These are phyloP conservation scores for Hyposmocoma kahamanoa DNA, from an alignment of 1,140 invertebrate genomes.

Conservation along the genomic window DNA sequence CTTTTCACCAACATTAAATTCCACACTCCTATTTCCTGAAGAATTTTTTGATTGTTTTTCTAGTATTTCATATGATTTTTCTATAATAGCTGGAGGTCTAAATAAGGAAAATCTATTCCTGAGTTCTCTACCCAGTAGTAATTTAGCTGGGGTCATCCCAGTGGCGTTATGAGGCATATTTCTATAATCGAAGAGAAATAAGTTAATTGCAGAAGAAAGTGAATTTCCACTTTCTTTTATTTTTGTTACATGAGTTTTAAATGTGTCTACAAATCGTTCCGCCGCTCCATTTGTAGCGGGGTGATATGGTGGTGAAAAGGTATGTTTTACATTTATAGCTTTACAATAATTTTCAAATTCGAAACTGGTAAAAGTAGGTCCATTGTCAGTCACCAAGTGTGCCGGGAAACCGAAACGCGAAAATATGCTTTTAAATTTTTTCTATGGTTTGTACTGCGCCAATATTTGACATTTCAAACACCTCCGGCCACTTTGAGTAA, in stretches of 20 bases:
- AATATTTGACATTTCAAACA: slow-evolving; percentile 6
- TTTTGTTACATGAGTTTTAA: not conserved
- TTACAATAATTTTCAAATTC: slow-evolving; percentile 4
- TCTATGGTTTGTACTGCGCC: not conserved
- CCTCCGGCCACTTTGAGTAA: slow-evolving; percentile 7
- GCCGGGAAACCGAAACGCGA: not conserved
- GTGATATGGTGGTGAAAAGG: not conserved
- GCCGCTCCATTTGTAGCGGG: slow-evolving; percentile 3
- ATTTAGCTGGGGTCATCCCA: not conserved
- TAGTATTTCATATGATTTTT: not conserved
- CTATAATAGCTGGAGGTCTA: not conserved
- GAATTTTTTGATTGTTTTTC: not conserved
- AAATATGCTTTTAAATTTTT: not conserved
- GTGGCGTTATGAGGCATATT: not conserved
- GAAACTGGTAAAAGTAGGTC: not conserved
- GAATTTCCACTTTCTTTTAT: not conserved
- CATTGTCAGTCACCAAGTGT: slow-evolving; percentile 3
- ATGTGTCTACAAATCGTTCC: slow-evolving; percentile 4
- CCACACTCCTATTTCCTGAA: not conserved
- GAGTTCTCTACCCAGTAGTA: not conserved
- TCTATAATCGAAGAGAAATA: slow-evolving; percentile 7
- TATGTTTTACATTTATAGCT: not conserved
- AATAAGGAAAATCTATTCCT: not conserved
- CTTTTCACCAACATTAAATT: slow-evolving; percentile 2
- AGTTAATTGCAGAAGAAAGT: not conserved